A percentile compares a stretch with the other conserved stretches of the same genome.
Evolutionary conservation across 1,140 invertebrate species (phyloP).

Genomic region (Caenorhabditis tropicalis): DNA sequence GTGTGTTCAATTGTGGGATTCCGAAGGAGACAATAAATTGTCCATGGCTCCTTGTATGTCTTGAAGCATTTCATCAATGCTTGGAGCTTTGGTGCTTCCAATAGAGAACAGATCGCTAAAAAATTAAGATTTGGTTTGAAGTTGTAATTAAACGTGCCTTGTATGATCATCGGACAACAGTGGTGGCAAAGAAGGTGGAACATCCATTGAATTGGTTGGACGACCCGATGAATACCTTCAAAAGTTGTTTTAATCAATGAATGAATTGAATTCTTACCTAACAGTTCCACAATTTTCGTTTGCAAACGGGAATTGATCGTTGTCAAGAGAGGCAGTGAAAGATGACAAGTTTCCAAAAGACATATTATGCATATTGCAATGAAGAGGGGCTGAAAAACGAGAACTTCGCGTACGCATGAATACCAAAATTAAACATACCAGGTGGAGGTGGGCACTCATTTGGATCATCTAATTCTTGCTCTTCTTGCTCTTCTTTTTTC

Average conservation of each 20-base stretch:
- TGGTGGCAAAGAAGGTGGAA: background rate
- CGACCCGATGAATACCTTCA: background rate
- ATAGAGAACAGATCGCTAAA: background rate
- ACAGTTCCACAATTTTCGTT: slow-evolving; percentile 98
- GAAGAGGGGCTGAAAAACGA: slow-evolving; percentile 49
- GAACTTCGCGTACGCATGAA: too few relatives aligned
- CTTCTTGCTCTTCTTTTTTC: background rate
- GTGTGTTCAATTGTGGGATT: background rate
- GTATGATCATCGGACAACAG: background rate
- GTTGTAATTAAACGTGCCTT: background rate
- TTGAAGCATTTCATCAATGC: slow-evolving; percentile 21
- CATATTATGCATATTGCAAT: slow-evolving; percentile 37
- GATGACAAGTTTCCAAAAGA: slow-evolving; percentile 81
- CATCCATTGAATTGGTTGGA: background rate
- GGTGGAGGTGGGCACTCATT: slow-evolving; percentile 45
- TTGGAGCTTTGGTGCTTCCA: background rate
- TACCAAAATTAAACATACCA: slow-evolving; percentile 47
- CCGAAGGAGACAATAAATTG: background rate
- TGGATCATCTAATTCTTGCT: background rate
- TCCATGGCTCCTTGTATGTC: slow-evolving; percentile 20
- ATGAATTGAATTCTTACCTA: slow-evolving; percentile 73
- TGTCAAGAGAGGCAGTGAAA: slow-evolving; percentile 72
- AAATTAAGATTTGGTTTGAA: background rate
- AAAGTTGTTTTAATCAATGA: background rate
- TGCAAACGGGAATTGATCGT: slow-evolving; percentile 94